Base-by-base conservation (phyloP, 2,797 vertebrate genomes). In the Trachops cirrhosus region DNA sequence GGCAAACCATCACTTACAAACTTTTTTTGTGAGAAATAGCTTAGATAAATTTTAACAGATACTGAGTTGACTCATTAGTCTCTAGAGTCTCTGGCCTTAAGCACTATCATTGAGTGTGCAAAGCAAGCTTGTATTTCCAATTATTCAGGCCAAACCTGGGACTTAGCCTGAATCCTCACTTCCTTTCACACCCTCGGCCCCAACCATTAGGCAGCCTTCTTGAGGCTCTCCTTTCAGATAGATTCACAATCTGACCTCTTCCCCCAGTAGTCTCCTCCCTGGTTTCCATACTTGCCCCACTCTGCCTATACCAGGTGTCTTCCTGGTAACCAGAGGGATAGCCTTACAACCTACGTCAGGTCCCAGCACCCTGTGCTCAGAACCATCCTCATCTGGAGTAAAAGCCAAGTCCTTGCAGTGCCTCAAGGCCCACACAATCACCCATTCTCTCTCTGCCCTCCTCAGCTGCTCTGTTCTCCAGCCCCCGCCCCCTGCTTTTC, bases 21-120 rank as follows among this genome's bases (percentile, higher is more conserved):
- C 41, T 78, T 90, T 86, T 83, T 86, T 62, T 89, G 9, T 68
- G 46, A 48, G 19, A 54, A 73, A 46, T 68, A 59, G 48, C 34
- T 89, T 70, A 71, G 37, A 26, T 62, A 57, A 34, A 71, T 70
- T 79, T 87, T 73, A 86, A 78, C 21, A 73, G 64, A 77, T 57
- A 57, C 67, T 39, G 24, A 71, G 37, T 52, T 73, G 86, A 79
- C 37, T 67, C 62, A 6, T 22, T n/a, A 93, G 34, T 9, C 9
- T 82, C 83, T 10, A 32, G 26, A 32, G 16, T 71, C 26, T 39
- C 77, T 50, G 73, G 70, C 7, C 62, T 70, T 83, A 26, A 26
- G 48, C 34, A 32, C 67, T 44, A 84, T 54, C 14, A n/a, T 0
- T 0, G 26, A 80, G 41, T 41, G 4, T 19, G 24, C 12, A 48